Evolutionary conservation across 2,888 invertebrate genomes (phyloP).

Genomic region (Minunthozetes semirufus): DNA sequence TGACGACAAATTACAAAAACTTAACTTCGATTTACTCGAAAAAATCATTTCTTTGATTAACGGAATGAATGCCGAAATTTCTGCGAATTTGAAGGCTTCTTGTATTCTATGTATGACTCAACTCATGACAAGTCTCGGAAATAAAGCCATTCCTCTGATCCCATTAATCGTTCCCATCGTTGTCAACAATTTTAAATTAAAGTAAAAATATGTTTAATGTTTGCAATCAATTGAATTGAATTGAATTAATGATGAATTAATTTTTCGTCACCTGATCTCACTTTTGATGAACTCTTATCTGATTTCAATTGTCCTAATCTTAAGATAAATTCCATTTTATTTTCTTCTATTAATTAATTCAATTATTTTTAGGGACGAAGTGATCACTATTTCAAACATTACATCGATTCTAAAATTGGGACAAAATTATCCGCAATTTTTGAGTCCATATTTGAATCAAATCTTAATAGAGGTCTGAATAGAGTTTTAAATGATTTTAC

Average conservation of each 20-base stretch:
- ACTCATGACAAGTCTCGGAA: constrained; percentile 14
- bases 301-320: neutral
- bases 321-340: neutral
- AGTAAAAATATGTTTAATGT: neutral
- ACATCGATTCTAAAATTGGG: constrained; percentile 74
- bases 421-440: constrained; percentile 69
- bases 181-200: constrained; percentile 6
- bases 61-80: neutral
- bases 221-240: neutral
- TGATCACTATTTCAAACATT: constrained; percentile 61
- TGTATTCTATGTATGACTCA: constrained; percentile 34
- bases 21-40: constrained; percentile 51
- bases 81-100: constrained; percentile 28
- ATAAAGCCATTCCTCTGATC: constrained; percentile 22
- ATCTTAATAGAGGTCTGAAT: constrained; percentile 38
- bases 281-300: neutral
- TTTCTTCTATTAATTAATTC: neutral
- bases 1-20: neutral
- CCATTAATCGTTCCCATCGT: constrained; percentile 30
- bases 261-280: constrained; percentile 34
- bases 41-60: constrained; percentile 48
- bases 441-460: constrained; percentile 67
- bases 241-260: constrained; percentile 26
- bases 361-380: constrained; percentile 46
- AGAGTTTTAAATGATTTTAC: neutral